These are phyloP conservation scores for Melierax canorus DNA, from an alignment of 2,113 vertebrate genomes.

Conservation along the genomic window DNA sequence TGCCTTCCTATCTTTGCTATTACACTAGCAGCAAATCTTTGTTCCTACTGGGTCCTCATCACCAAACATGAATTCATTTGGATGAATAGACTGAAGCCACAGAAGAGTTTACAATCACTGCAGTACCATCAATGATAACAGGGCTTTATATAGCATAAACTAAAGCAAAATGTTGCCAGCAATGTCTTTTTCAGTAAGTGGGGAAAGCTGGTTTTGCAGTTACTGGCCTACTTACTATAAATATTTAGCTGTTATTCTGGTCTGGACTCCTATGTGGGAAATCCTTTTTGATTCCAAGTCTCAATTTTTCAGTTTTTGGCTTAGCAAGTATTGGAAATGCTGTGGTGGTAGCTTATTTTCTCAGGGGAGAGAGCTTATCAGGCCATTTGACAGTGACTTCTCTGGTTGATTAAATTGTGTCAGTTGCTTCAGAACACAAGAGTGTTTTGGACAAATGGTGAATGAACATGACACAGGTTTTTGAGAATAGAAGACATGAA, in stretches of 20 bases:
- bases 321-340: background rate
- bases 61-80: background rate
- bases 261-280: background rate
- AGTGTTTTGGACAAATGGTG: background rate
- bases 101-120: background rate
- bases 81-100: background rate
- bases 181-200: background rate
- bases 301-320: background rate
- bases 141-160: background rate
- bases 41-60: background rate
- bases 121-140: background rate
- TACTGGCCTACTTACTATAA: background rate
- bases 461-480: background rate
- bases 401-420: slow-evolving; percentile 16
- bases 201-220: background rate
- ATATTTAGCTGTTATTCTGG: background rate
- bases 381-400: background rate
- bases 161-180: background rate
- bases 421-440: background rate
- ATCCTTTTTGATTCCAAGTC: background rate
- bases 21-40: background rate
- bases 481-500: background rate
- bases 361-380: background rate
- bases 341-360: slow-evolving; percentile 2
- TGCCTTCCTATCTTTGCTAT: background rate